A percentile compares a stretch with the other conserved stretches of the same genome.
Evolutionary conservation across 2,113 vertebrate species (phyloP).

Genomic region (Bos javanicus): DNA sequence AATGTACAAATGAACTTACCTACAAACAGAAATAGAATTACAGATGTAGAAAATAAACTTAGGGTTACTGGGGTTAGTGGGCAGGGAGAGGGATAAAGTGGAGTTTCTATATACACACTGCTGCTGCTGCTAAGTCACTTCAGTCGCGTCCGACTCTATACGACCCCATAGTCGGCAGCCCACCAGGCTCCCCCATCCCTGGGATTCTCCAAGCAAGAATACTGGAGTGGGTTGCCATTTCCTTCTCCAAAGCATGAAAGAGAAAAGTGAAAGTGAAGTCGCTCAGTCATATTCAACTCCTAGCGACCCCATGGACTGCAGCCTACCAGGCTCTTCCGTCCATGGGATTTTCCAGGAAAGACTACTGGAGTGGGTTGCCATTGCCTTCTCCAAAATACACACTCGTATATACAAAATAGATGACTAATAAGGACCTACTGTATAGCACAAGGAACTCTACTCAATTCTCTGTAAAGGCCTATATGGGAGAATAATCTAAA

Average conservation of each 20-base stretch:
- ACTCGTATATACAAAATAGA: background rate
- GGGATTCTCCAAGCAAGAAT: too few species aligned
- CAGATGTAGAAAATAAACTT: background rate
- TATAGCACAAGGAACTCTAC: background rate
- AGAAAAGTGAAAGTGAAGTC: too few species aligned
- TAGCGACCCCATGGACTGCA: too few species aligned
- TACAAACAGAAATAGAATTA: background rate
- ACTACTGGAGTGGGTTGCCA: too few species aligned
- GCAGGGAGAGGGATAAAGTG: background rate
- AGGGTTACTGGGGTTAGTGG: background rate
- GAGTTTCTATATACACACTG: background rate
- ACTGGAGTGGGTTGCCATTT: too few species aligned
- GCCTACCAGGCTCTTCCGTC: too few species aligned
- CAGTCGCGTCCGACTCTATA: too few species aligned
- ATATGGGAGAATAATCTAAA: background rate
- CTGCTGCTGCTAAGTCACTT: too few species aligned
- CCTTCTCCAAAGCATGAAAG: too few species aligned
- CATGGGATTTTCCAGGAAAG: too few species aligned
- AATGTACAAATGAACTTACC: background rate
- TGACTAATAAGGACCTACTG: background rate
- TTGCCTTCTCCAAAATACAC: background rate
- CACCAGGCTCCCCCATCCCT: too few species aligned
- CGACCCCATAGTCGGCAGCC: too few species aligned
- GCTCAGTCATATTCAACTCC: fast-evolving
- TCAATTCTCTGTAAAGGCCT: background rate